Evolutionary conservation across 2,888 invertebrate genomes (phyloP).

Genomic region (Ectropis crepuscularia): DNA sequence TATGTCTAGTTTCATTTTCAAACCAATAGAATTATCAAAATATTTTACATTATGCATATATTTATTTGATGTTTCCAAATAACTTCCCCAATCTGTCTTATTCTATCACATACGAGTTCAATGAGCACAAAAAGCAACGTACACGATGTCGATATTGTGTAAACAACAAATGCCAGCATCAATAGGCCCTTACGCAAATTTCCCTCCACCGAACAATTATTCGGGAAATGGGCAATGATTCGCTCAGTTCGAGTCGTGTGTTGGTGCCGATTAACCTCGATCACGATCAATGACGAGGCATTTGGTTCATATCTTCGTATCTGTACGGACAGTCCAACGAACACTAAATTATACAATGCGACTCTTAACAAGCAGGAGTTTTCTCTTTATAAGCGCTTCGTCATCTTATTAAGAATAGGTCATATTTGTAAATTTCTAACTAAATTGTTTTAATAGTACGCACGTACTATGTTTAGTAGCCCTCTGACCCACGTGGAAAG

Average conservation of each 20-base stretch:
- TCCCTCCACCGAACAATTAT: constrained; percentile 52
- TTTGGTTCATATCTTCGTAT: constrained; percentile 13
- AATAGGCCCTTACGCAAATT: constrained; percentile 32
- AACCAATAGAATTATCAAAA: no score
- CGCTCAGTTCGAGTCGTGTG: constrained; percentile 45
- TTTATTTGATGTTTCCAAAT: no score
- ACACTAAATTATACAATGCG: neutral
- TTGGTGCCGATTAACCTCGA: constrained; percentile 60
- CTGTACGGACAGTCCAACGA: constrained; percentile 11
- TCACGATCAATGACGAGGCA: constrained; percentile 34
- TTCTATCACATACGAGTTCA: no score
- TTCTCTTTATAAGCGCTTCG: constrained; percentile 2
- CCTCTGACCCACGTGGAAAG: no score
- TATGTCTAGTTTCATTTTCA: no score
- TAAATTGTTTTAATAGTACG: no score
- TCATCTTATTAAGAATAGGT: constrained; percentile 1
- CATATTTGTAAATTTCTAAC: neutral
- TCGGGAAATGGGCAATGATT: constrained; percentile 62
- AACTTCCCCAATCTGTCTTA: no score
- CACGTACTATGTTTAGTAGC: neutral
- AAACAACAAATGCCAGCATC: constrained; percentile 1
- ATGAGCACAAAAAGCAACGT: neutral
- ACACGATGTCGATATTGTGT: neutral
- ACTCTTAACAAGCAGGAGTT: neutral
- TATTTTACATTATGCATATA: no score